Evolutionary conservation across 2,113 vertebrate genomes (phyloP), one percentile per base, ranked within the genome.

Genomic region (Gadus macrocephalus): DNA sequence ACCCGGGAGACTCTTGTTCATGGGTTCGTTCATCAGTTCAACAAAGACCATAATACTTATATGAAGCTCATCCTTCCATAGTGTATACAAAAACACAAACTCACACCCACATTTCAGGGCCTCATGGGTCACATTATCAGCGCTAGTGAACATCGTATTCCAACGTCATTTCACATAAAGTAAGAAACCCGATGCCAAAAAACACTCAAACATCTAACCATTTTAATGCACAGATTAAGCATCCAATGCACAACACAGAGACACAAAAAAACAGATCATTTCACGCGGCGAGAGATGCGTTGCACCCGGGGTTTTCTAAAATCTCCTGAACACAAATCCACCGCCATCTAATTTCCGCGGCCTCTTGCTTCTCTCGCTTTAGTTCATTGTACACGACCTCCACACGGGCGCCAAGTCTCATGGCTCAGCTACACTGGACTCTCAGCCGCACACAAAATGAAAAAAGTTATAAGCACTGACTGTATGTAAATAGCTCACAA

Each of bases 201-300:
- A 68, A 60, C 80, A 76, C 74, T 73, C 75, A 80, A 49, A 85
- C 82, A 83, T 80, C 77, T 85, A 86, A 75, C 70, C 55, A 84
- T 83, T 90, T 91, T 91, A 91, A 89, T 89, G 84, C 78, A 86
- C 83, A 83, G 73, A 73, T 85, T 79, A 69, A 71, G 73, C 2
- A 86, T 74, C 80, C 74, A 82, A 86, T 78, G 80, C 77, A 89
- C 70, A 85, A 73, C 69, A 83, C 69, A 62, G 42, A 42, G 6
- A 42, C 38, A 49, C 42, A 49, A 76, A 85, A 85, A 81, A 79
- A 67, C 27, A 73, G 61, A 72, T 19, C 72, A 53, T 78, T 69
- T 49, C 72, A 38, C 15, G 53, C 31, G 74, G 73, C 75, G 4
- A 35, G 74, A 71, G 74, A 71, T 71, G 5, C 62, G 66, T 79